Base-by-base conservation (phyloP, 2,797 vertebrate species). In the Craterocephalus amniculus region DNA sequence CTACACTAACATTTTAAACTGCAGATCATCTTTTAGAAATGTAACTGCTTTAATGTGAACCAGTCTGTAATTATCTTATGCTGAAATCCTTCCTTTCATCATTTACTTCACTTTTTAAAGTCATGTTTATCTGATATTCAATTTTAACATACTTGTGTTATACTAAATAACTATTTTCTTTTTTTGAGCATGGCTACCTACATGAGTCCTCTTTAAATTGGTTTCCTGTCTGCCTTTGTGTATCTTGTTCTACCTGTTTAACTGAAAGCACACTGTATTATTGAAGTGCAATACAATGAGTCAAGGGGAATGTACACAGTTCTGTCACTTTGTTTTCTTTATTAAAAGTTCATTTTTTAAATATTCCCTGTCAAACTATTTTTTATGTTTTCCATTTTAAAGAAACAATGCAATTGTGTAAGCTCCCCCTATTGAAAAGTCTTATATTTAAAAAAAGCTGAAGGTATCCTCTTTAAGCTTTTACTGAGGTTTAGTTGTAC, bases 331-430 rank as follows among this genome's bases (percentile, higher is more conserved):
- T 78, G 74, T 34, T 85, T 85, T 65, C 31, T 84, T 89, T 73
- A 92, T 88, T 90, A 90, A 91, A 92, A 73, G 13, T 76, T 65
- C 78, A 58, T 81, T 82, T 85, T 83, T 72, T 76, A 91, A 85
- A 45, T 58, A 18, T 14, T 4, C 13, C 14, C 36, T 38, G 13
- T 38, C 36, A 38, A 38, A 38, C 35, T 14, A 4, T 38, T 27
- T 65, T 32, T 60, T 56, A 6, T 79, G 32, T 62, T 32, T 45
- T 40, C 22, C 20, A 18, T 59, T 52, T 60, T 67, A 10, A 45
- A 36, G 18, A 7, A 2, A 51, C 59, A 11, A 20, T 26, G 24
- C 22, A 20, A 31, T 70, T 74, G 16, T 16, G 35, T 1, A 35
- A 14, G 10, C 6, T 2, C 18, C 11, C 5, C 8, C 48, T 11